phyloP scores from a whole-genome alignment of 2,888 invertebrate species.

The Pedicia rivosa region DNA sequence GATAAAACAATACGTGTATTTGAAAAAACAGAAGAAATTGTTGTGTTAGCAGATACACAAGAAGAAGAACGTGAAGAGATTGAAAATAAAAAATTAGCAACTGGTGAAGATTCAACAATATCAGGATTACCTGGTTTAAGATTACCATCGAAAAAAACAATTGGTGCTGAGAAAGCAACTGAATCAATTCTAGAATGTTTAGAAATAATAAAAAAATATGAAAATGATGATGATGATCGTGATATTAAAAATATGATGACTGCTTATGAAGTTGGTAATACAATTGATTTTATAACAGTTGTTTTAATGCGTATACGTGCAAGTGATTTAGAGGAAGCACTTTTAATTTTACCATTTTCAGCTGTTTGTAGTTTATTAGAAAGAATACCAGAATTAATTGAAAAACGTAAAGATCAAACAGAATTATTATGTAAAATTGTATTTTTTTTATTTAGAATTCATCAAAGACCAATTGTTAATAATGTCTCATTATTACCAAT shows the following conservation, averaged over 20 bases:
- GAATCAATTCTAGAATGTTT: conserved; percentile 87
- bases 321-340: conserved; percentile 82
- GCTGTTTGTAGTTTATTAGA: conserved; percentile 63
- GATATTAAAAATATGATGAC: conserved; percentile 64
- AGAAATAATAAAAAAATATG: conserved; percentile 49
- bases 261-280: conserved; percentile 54
- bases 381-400: conserved; percentile 50
- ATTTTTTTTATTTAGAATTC: conserved; percentile 57
- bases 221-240: conserved; percentile 22
- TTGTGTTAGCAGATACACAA: conserved; percentile 83
- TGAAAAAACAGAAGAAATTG: conserved; percentile 70
- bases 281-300: conserved; percentile 67
- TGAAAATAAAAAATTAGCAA: conserved; percentile 47
- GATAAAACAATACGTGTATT: conserved; percentile 78
- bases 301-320: conserved; percentile 63
- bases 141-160: conserved; percentile 65
- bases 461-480: conserved; percentile 63
- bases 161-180: conserved; percentile 38
- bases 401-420: conserved; percentile 44
- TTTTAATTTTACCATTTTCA: conserved; percentile 71
- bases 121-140: conserved; percentile 58
- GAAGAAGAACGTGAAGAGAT: conserved; percentile 72
- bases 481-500: conserved; percentile 44
- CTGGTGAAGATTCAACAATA: conserved; percentile 52
- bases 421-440: conserved; percentile 66